Evolutionary conservation across 2,888 invertebrate species (phyloP), one percentile per base, ranked within the genome.

Genomic region (Lottia scabra): DNA sequence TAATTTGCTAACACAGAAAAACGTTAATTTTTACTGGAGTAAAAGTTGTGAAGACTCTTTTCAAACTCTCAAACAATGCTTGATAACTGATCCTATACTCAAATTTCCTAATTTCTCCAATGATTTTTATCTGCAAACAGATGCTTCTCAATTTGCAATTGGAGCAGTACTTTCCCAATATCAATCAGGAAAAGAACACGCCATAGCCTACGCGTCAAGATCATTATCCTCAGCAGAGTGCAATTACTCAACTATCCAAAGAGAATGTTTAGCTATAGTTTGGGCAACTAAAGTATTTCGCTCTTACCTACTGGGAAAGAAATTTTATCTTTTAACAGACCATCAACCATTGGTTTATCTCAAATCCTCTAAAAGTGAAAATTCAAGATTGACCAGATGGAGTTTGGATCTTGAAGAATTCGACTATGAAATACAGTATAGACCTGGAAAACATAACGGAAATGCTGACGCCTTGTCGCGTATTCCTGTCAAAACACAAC

Each of bases 191-290:
- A 23, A 43, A 26, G 73, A 73, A n/a, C 26, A 44, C 30, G 73
- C 63, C 1, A 62, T 69, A 38, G 46, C 68, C 5, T 72, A 69
- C 45, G 70, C 67, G 1, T 70, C 70, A n/a, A 63, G 64, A n/a
- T 48, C 48, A 15, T 19, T 70, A 15, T 70, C 66, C 19, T 12
- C 8, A 8, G 70, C 70, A 1, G 67, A 70, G 30, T 63, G 46
- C 3, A 73, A 73, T 23, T 73, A 73, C 62, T 73, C 70, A 43
- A 38, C 56, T n/a, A 73, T 70, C 8, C 66, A 73, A 27, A 43
- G 73, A 16, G 73, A 73, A 26, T 43, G 69, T 8, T 63, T 67
- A 16, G 66, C 45, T 30, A 26, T 70, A 6, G 64, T 73, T 2
- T 43, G 67, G 56, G 69, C 65, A 23, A 48, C 67, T n/a, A 65